Evolutionary conservation across 2,113 vertebrate genomes (phyloP), one percentile per base, ranked within the genome.

Genomic region (Passerina amoena): DNA sequence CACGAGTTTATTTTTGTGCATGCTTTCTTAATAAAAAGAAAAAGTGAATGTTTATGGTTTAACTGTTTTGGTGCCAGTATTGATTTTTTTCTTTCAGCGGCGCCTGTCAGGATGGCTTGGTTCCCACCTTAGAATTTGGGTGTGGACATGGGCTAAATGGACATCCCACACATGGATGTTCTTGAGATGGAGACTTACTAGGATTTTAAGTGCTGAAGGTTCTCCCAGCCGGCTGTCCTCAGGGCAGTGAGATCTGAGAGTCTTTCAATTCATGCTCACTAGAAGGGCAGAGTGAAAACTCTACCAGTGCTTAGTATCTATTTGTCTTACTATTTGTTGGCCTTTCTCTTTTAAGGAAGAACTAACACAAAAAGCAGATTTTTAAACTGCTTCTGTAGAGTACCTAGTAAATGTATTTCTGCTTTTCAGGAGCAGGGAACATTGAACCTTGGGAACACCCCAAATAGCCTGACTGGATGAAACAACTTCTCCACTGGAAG

Each of bases 21-120:
- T 98, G 98, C 98, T 98, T 98, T 98, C 98, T 98, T 98, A 98
- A 98, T 98, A 98, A 98, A 98, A 98, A 94, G 85, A 88, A 96
- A 97, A 96, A 97, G 97, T 96, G 95, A 97, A 98, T 92, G 97
- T 98, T 98, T 97, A 92, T 95, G 96, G 90, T 97, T 97, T 98
- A 97, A 96, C 95, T 81, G 90, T 75, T 60, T 53, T 65, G 85
- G 94, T 91, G 73, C 70, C 79, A 33, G 94, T 92, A 90, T 97
- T 88, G 80, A 38, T 11, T 96, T 91, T 69, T 82, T 88, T 63
- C 47, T 86, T 94, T 81, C 59, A 56, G 53, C 28, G 2, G 35
- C 4, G 68, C 66, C 42, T 4, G 0, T 63, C 24, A 11, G 13
- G 20, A 37, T 44, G 54, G 48, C 54, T 86, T 1, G 1, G 38